These are phyloP conservation scores for Labeo rohita DNA, from an alignment of 2,113 vertebrate genomes.

Conservation along the genomic window DNA sequence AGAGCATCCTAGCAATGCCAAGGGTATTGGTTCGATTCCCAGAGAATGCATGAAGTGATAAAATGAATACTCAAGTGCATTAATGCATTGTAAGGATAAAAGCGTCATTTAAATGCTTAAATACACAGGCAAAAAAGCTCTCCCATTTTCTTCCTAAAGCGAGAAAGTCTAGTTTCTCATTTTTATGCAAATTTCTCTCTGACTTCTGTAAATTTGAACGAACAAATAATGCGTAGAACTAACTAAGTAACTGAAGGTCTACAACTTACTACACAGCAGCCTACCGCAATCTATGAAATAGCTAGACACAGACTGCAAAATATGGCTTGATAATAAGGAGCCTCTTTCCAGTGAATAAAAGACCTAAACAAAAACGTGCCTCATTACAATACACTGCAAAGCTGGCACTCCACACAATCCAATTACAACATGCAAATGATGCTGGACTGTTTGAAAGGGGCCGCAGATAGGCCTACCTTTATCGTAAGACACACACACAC, in stretches of 20 bases:
- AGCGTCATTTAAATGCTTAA: background rate
- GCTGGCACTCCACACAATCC: conserved; percentile 57
- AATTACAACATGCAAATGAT: conserved; percentile 91
- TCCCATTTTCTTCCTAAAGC: background rate
- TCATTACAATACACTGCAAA: conserved; percentile 54
- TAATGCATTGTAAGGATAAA: background rate
- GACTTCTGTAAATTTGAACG: background rate
- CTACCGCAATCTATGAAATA: conserved; percentile 28
- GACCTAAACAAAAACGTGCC: conserved; percentile 67
- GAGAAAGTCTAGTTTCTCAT: background rate
- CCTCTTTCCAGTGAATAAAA: conserved; percentile 44
- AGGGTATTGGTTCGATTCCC: background rate
- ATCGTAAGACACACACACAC: conserved; percentile 71
- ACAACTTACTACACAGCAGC: conserved; percentile 15
- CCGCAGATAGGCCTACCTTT: conserved; percentile 85
- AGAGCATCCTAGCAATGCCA: background rate
- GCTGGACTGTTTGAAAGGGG: conserved; percentile 84
- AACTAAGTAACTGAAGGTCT: background rate
- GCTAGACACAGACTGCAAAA: conserved; percentile 22
- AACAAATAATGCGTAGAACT: background rate
- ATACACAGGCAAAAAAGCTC: background rate
- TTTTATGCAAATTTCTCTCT: background rate
- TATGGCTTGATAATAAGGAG: conserved; percentile 39
- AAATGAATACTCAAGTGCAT: background rate
- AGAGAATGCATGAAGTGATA: background rate